Percentiles rank a stretch among this genome's conserved stretches.
phyloP scores from a whole-genome alignment of 2,888 invertebrate species.

The Rotaria sp. region DNA sequence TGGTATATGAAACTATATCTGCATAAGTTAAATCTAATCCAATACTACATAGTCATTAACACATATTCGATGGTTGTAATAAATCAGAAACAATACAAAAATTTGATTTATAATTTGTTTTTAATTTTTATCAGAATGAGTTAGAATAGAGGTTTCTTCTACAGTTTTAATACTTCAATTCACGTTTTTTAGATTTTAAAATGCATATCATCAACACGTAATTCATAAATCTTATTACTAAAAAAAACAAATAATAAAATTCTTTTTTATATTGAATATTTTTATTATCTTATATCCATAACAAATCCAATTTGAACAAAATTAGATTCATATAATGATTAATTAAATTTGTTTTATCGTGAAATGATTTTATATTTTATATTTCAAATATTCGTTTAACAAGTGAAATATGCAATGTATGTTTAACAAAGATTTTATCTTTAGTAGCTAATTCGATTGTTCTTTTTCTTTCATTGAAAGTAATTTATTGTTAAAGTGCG shows the following conservation, averaged over 20 bases:
- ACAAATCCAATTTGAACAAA: neutral
- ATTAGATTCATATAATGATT: neutral
- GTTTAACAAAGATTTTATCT: slow-evolving; percentile 76
- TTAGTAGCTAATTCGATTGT: neutral
- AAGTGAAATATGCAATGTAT: slow-evolving; percentile 76
- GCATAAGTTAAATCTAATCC: neutral
- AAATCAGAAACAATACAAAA: too few species aligned
- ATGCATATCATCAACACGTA: slow-evolving; percentile 76
- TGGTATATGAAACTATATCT: neutral
- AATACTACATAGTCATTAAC: neutral
- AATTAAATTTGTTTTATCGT: slow-evolving; percentile 43
- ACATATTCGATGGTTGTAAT: neutral
- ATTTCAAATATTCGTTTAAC: slow-evolving; percentile 76
- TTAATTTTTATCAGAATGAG: too few species aligned
- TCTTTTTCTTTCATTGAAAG: neutral
- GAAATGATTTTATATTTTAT: slow-evolving; percentile 65
- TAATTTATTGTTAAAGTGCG: neutral
- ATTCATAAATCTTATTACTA: slow-evolving; percentile 76
- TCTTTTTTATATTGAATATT: neutral
- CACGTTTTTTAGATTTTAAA: slow-evolving; percentile 67
- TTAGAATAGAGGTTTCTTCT: too few species aligned
- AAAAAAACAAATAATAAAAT: neutral
- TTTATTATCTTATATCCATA: neutral
- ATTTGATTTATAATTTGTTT: too few species aligned
- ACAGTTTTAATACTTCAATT: neutral